phyloP scores from a whole-genome alignment of 2,797 vertebrate species.

The Phyllotis vaccarum region DNA sequence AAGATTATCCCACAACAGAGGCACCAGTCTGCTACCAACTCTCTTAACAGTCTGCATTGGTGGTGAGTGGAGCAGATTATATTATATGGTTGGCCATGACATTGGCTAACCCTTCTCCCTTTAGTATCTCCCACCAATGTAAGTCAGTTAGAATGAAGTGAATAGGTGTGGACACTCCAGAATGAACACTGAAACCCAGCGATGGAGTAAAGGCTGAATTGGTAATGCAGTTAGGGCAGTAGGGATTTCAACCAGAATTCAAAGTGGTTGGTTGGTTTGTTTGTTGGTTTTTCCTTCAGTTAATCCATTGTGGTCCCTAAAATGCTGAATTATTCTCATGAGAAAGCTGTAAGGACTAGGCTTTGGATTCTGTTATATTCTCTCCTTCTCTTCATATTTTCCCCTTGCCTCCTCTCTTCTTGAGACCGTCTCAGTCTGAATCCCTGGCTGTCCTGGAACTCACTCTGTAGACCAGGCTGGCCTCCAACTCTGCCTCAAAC shows the following conservation, averaged over 20 bases:
- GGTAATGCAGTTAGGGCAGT: neutral
- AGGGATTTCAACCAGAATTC: neutral
- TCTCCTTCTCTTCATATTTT: rapidly evolving
- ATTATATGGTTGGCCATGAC: neutral
- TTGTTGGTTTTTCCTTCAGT: neutral
- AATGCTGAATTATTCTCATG: neutral
- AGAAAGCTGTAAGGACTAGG: neutral
- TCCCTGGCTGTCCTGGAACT: neutral
- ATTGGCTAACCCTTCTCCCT: neutral
- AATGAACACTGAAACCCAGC: neutral
- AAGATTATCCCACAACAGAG: neutral
- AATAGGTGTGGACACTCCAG: neutral
- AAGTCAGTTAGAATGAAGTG: neutral
- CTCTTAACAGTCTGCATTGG: neutral
- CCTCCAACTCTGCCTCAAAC: neutral
- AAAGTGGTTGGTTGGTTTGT: too few relatives aligned
- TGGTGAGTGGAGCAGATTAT: neutral
- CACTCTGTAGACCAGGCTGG: neutral
- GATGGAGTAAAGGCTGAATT: neutral
- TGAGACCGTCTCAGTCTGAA: neutral
- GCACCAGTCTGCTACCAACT: neutral
- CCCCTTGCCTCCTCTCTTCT: rapidly evolving
- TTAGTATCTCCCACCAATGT: neutral
- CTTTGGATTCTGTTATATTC: neutral
- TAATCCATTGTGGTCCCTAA: neutral